Evolutionary conservation across 2,888 invertebrate genomes (phyloP).

Genomic region (Ophion slaviceki): DNA sequence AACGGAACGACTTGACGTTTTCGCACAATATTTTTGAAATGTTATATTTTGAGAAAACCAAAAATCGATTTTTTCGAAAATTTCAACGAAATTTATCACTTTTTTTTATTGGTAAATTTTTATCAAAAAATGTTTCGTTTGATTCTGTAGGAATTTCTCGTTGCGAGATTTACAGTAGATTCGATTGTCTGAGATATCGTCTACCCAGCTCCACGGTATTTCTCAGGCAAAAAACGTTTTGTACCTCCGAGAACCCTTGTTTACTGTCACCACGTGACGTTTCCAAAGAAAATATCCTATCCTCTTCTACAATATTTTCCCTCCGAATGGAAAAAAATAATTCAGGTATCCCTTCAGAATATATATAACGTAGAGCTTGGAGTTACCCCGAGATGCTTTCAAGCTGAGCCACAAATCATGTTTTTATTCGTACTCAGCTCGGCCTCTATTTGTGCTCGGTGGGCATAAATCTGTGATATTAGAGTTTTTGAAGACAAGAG

Average conservation of each 20-base stretch:
- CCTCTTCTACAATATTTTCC: neutral
- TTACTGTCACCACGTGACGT: neutral
- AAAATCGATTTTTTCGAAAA: too few relatives aligned
- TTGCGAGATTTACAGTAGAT: too few relatives aligned
- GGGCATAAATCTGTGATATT: slow-evolving; percentile 41
- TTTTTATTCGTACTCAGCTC: slow-evolving; percentile 49
- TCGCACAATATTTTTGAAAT: too few relatives aligned
- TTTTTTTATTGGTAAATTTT: too few relatives aligned
- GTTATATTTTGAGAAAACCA: too few relatives aligned
- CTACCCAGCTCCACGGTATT: neutral
- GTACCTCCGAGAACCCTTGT: neutral
- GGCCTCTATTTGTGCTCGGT: slow-evolving; percentile 9
- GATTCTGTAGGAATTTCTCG: too few relatives aligned
- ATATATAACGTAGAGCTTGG: slow-evolving; percentile 11
- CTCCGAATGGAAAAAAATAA: neutral
- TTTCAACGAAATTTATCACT: too few relatives aligned
- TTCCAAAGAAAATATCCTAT: neutral
- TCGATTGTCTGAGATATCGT: neutral
- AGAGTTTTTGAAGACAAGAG: slow-evolving; percentile 39
- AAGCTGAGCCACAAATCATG: slow-evolving; percentile 63
- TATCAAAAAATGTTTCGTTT: too few relatives aligned
- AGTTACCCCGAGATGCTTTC: slow-evolving; percentile 52
- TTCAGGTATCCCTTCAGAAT: slow-evolving; percentile 9
- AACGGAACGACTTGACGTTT: too few relatives aligned
- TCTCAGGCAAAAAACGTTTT: neutral